Evolutionary conservation across 1,140 invertebrate species (phyloP).

Genomic region (Carcinoscorpius rotundicauda): DNA sequence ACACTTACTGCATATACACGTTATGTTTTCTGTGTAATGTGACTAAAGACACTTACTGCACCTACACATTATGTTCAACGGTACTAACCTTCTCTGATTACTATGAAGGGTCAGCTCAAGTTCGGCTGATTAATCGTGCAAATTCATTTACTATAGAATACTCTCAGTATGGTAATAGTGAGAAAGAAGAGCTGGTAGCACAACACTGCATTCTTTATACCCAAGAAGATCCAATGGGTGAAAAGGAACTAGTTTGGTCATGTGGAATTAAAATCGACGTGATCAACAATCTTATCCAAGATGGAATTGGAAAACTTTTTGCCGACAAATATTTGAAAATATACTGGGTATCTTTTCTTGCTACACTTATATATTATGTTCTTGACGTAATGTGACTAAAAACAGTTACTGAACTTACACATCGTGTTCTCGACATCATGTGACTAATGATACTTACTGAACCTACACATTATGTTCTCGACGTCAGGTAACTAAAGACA

Average conservation of each 20-base stretch:
- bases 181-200: not conserved
- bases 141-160: no score
- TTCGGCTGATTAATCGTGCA: no score
- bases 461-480: no score
- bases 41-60: no score
- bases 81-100: constrained; percentile 75
- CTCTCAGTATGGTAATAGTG: no score
- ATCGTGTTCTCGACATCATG: no score
- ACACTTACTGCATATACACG: no score
- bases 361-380: no score
- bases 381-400: no score
- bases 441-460: no score
- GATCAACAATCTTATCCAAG: constrained; percentile 36
- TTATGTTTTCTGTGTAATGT: constrained; percentile 40
- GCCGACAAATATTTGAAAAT: constrained; percentile 30
- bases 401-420: no score
- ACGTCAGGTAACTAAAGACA: no score
- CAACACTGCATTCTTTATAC: constrained; percentile 37
- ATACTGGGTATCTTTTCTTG: constrained; percentile 81
- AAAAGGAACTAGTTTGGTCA: constrained; percentile 34
- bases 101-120: constrained; percentile 41
- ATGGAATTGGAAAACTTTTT: constrained; percentile 41
- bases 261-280: constrained; percentile 2
- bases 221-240: constrained; percentile 37
- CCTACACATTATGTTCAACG: constrained; percentile 46